Evolutionary conservation across 2,113 vertebrate genomes (phyloP), one percentile per base, ranked within the genome.

Genomic region (Jacana jacana): DNA sequence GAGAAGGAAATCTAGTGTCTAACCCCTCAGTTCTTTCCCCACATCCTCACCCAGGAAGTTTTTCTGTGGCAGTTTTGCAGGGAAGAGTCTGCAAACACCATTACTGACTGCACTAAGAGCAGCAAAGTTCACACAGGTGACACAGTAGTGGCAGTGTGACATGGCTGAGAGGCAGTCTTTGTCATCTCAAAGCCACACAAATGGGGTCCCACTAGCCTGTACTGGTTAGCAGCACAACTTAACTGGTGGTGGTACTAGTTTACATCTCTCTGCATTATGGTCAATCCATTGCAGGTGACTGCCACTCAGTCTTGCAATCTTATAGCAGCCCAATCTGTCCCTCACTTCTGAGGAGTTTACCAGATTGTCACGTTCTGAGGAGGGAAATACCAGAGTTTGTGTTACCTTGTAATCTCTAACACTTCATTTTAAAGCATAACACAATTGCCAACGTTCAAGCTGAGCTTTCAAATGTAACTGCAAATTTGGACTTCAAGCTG

Each of bases 351-450:
- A 92, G 52, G 89, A 81, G n/a, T 81, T 95, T 89, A 89, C 20
- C 27, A 89, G 22, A 61, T 28, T 68, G 52, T 60, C 30, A 48
- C 1, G 0, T 79, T 91, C 76, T 79, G 46, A 89, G 55, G 33
- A 58, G 30, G 39, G 35, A 86, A 93, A 86, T 2, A 71, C 39
- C 35, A 46, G 42, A 60, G 39, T 71, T 15, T 86, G 40, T 73
- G 30, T 71, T 73, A 88, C 58, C 7, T 42, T 81, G 19, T 66
- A 61, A 69, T 54, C 6, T 49, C 22, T 33, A 86, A 55, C 68
- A 40, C 39, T 55, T 78, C 35, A 81, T 96, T 92, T 84, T 72
- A 60, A 87, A 35, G 30, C 39, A 51, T 60, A 86, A 91, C 33
- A 81, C 10, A 78, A 87, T 76, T 93, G 52, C 30, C 30, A 71